Evolutionary conservation across 92 coral and sea anemone genomes (phyloP).

Genomic region (Parazoanthus swiftii): DNA sequence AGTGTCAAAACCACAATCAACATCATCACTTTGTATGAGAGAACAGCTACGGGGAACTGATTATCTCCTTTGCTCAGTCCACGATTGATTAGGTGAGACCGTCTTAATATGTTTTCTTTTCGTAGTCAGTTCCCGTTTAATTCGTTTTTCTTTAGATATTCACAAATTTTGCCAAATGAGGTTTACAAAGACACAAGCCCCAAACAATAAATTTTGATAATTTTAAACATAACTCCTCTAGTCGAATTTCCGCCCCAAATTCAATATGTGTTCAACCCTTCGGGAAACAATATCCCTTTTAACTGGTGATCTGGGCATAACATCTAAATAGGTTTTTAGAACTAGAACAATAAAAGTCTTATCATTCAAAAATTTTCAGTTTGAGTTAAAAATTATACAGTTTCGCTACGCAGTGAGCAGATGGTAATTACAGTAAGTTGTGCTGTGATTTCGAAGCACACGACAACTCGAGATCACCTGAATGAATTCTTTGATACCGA

Average conservation of each 20-base stretch:
- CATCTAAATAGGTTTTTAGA: not conserved
- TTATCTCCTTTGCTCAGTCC: constrained; percentile 16
- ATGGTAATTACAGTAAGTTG: constrained; percentile 14
- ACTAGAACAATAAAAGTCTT: not conserved
- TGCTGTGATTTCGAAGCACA: constrained; percentile 9
- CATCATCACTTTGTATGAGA: not conserved
- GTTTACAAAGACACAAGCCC: not conserved
- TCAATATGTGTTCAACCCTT: not conserved
- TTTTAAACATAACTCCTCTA: constrained; percentile 21
- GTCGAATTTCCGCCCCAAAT: constrained; percentile 22
- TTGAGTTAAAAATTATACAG: not conserved
- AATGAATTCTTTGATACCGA: constrained; percentile 9
- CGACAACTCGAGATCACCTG: constrained; percentile 2
- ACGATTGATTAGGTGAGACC: not conserved
- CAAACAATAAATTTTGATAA: constrained; percentile 2
- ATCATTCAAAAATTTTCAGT: constrained; percentile 6
- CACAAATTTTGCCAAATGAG: constrained; percentile 12
- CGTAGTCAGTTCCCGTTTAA: constrained; percentile 2
- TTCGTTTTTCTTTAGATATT: constrained; percentile 12
- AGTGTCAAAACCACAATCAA: constrained; percentile 33
- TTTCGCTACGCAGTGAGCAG: constrained; percentile 12
- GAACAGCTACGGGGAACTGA: not conserved
- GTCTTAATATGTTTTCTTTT: constrained; percentile 12
- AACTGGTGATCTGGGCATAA: not conserved
- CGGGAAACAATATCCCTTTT: constrained; percentile 4